These are phyloP conservation scores for Trinorchestia longiramus DNA, from an alignment of 1,140 invertebrate species.

Conservation along the genomic window DNA sequence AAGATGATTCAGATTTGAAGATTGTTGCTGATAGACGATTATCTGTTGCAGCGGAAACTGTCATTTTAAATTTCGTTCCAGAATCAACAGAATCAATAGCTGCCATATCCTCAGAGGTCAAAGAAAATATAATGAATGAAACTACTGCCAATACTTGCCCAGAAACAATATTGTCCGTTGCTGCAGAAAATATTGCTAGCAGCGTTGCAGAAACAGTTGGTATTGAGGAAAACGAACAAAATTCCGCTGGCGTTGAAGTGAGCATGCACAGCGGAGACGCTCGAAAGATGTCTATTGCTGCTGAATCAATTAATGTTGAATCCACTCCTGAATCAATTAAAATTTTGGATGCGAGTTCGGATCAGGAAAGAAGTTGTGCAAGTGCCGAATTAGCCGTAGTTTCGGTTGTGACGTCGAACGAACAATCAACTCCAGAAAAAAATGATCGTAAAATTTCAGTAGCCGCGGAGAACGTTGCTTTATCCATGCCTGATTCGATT, in stretches of 20 bases:
- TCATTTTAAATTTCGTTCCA: neutral
- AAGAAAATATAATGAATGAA: neutral
- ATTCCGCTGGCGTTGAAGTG: neutral
- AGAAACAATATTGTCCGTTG: constrained; percentile 10
- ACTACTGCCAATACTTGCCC: neutral
- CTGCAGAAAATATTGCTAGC: neutral
- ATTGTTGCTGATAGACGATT: neutral
- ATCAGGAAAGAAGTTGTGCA: neutral
- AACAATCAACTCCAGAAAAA: neutral
- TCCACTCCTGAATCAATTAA: constrained; percentile 4
- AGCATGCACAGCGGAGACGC: neutral
- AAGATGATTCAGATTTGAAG: neutral
- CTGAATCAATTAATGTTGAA: neutral
- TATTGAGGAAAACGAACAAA: neutral
- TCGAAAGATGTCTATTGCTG: constrained; percentile 14
- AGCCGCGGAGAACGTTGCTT: constrained; percentile 3
- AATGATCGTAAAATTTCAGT: constrained; percentile 10
- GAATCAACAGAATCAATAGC: neutral
- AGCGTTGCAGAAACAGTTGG: neutral
- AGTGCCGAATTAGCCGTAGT: neutral
- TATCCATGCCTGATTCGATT: constrained; percentile 18
- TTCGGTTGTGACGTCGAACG: neutral
- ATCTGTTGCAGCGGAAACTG: constrained; percentile 13
- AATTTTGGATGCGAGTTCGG: neutral
- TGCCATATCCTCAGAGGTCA: neutral